Evolutionary conservation across 1,140 invertebrate genomes (phyloP), one percentile per base, ranked within the genome.

Genomic region (Drosophila tsacasi): DNA sequence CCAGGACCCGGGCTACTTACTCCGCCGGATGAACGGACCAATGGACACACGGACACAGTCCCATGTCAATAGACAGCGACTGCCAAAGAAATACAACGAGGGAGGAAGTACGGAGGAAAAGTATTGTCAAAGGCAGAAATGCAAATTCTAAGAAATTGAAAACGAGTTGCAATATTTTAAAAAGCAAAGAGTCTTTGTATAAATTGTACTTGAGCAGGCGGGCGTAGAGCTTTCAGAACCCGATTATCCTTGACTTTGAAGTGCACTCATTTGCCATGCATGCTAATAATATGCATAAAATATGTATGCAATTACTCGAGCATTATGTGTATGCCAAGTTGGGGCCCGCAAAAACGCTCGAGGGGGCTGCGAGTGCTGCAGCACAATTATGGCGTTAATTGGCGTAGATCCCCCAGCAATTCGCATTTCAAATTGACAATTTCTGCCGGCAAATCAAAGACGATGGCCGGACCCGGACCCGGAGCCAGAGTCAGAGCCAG

Each of bases 71-170:
- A 85, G 60, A 76, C 55, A 74, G 54, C 37, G 58, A 62, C 42
- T 61, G 59, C 59, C 35, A 46, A 72, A 58, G 66, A 63, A 59
- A 72, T 54, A 79, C 35, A 59, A 47, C 49, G 21, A 30, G 40
- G 12, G n/a, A 42, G 44, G 42, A 35, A 52, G 25, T 42, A 55
- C 27, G 37, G 6, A 40, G 44, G 39, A 65, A 79, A 54, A 66
- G 77, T 58, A 49, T 79, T 83, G 61, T 83, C 81, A 83, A 83
- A 83, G 81, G 76, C 69, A 76, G 63, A 78, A 81, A 85, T 84
- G 82, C 77, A 84, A 84, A 84, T 84, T 75, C 81, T 81, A 66
- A 84, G 81, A 84, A 84, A 84, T 84, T 80, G 81, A 77, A 68
- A 84, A 76, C 81, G 81, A 83, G 76, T 79, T 49, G 69, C 81